Base-by-base conservation (phyloP, 2,113 vertebrate species). In the Takifugu bimaculatus region DNA sequence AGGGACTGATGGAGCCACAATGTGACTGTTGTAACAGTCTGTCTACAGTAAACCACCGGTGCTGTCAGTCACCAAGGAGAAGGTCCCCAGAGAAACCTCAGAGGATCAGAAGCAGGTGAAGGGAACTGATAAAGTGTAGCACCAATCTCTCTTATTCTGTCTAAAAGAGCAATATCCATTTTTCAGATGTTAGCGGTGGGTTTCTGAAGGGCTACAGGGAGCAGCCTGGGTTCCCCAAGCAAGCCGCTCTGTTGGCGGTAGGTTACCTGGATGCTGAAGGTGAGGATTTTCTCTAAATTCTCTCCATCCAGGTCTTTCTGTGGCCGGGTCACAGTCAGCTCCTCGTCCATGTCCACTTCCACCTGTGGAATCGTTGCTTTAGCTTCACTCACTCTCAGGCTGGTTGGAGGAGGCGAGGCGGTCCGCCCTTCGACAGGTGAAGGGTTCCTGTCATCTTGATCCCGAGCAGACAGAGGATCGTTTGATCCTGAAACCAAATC, bases 231-330 rank as follows among this genome's bases (percentile, higher is more conserved):
- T 35, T 35, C 1, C 32, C 1, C 9, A 6, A 5, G 6, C 4
- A 35, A 35, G 9, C 32, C 5, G 35, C 7, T 20, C 35, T 10
- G 11, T 39, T 11, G 9, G 11, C 11, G 35, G 7, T 7, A 45
- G 12, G 48, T 62, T 79, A 87, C 87, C 85, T 93, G 94, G 72
- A 84, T 94, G 62, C 93, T 97, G 85, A 98, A 93, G 77, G 91
- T 88, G 3, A 98, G 91, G 55, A 98, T 93, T 68, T 90, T 92
- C 49, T 87, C 91, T 1, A 84, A 71, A 43, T 83, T 87, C 32
- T 93, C 93, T 0, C 80, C 90, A 0, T 60, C 81, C 26, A 74
- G 61, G 0, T 27, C 57, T 76, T 71, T 85, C 49, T 50, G 61
- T 6, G 13, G 0, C 29, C 9, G 45, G 35, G 7, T 39, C 35